phyloP scores from a whole-genome alignment of 2,113 vertebrate genomes.

The Tylochromis polylepis region DNA sequence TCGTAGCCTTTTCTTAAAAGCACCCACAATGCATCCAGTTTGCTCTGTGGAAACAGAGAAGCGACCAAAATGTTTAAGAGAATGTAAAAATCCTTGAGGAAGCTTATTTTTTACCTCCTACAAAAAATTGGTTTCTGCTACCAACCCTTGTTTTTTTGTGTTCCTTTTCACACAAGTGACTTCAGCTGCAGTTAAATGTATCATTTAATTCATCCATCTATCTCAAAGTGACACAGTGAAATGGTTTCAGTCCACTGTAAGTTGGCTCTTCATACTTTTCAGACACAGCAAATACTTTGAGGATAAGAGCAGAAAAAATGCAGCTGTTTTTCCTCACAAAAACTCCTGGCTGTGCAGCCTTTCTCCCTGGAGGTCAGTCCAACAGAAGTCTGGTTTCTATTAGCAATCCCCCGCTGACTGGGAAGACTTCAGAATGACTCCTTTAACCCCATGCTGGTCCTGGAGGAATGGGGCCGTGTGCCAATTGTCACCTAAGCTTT shows the following conservation, averaged over 20 bases:
- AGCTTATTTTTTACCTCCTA: neutral
- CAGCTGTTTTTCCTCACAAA: conserved; percentile 64
- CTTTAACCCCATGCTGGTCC: conserved; percentile 44
- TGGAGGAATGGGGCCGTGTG: neutral
- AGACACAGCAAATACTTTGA: conserved; percentile 38
- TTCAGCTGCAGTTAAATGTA: neutral
- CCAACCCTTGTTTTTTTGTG: neutral
- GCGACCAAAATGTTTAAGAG: neutral
- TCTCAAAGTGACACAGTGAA: conserved; percentile 4
- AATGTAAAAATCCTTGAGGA: neutral
- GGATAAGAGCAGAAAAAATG: conserved; percentile 27
- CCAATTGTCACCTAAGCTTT: conserved; percentile 26
- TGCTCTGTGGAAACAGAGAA: conserved; percentile 76
- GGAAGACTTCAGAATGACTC: conserved; percentile 16
- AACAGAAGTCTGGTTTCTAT: conserved; percentile 65
- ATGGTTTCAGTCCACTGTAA: neutral
- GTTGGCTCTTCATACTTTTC: conserved; percentile 10
- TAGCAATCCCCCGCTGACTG: conserved; percentile 63
- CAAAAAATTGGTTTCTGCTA: neutral
- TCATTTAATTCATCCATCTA: neutral
- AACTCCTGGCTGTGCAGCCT: conserved; percentile 57
- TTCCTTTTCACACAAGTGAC: neutral
- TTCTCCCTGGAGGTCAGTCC: conserved; percentile 58
- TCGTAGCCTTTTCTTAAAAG: conserved; percentile 90
- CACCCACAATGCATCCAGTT: conserved; percentile 92